phyloP scores from a whole-genome alignment of 1,140 invertebrate genomes.

The Harpegnathos saltator region DNA sequence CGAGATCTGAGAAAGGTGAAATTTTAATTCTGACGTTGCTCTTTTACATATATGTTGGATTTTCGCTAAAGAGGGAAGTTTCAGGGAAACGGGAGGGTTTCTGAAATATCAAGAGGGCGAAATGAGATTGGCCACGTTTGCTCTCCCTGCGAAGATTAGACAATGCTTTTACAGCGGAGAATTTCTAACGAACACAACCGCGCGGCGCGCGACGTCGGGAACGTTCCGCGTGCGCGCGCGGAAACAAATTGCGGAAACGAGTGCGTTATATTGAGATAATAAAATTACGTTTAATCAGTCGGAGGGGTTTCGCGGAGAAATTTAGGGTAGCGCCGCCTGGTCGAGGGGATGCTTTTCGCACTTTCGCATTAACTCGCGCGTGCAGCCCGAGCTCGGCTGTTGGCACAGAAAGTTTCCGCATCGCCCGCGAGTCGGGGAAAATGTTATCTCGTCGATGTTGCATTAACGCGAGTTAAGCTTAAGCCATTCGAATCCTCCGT shows the following conservation, averaged over 20 bases:
- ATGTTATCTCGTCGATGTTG: constrained; percentile 50
- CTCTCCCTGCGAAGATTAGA: background rate
- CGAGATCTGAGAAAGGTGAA: no score
- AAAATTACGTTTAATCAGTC: constrained; percentile 28
- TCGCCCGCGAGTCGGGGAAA: constrained; percentile 52
- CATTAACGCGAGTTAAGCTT: constrained; percentile 54
- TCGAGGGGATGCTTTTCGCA: constrained; percentile 34
- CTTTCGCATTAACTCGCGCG: constrained; percentile 31
- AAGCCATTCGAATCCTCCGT: constrained; percentile 32
- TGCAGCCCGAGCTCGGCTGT: background rate
- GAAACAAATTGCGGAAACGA: constrained; percentile 3
- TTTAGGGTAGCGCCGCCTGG: background rate
- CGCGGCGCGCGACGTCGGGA: background rate
- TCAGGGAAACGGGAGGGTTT: background rate
- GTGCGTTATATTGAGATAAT: constrained; percentile 29
- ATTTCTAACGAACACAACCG: background rate
- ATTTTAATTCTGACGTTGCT: no score
- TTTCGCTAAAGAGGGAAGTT: background rate
- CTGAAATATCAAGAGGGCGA: background rate
- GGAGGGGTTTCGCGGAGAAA: background rate
- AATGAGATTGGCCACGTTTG: background rate
- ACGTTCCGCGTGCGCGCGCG: background rate
- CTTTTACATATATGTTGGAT: background rate
- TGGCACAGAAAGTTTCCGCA: constrained; percentile 48
- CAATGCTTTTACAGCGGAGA: constrained; percentile 11